Base-by-base conservation (phyloP, 2,113 vertebrate genomes). In the Mionectes macconnelli region DNA sequence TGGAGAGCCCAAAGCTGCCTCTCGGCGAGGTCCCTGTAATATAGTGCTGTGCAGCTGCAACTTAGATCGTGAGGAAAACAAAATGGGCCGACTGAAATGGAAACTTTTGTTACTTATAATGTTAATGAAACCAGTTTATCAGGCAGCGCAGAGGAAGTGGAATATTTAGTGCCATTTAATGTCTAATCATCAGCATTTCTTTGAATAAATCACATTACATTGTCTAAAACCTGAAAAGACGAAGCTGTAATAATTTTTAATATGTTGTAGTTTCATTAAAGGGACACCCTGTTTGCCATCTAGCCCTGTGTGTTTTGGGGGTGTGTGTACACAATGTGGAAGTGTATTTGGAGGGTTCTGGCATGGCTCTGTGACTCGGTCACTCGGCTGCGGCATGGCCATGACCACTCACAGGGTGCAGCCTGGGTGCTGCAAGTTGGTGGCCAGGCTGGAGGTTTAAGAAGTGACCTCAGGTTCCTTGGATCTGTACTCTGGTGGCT, bases 51-150 rank as follows among this genome's bases (percentile, higher is more conserved):
- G 97, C 97, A 97, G 97, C 97, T 97, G 97, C 97, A 94, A 97
- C 97, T 97, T 96, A 93, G 96, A 97, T 95, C 88, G 89, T 91
- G 92, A 96, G 95, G 91, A 94, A 97, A 97, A 96, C 93, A 95
- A 95, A 97, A 96, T 93, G 93, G 97, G 96, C 93, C 93, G 97
- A 97, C 97, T 97, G 97, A 97, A 97, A 97, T 97, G 97, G 97
- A 97, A 97, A 97, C 97, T 97, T 97, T 97, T 97, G 97, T 97
- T 97, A 97, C 96, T 97, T 97, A 97, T 97, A 97, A 97, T 97
- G 97, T 97, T 97, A 97, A 97, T 97, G 97, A 97, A 97, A 97
- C 97, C 96, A 97, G 97, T 97, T 97, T 97, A 97, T 97, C 97
- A 97, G 97, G 97, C 97, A 94, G 97, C 84, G 93, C 94, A 97